These are phyloP conservation scores for Oryzias dopingdopingensis DNA, from an alignment of 2,797 vertebrate species.

Conservation along the genomic window DNA sequence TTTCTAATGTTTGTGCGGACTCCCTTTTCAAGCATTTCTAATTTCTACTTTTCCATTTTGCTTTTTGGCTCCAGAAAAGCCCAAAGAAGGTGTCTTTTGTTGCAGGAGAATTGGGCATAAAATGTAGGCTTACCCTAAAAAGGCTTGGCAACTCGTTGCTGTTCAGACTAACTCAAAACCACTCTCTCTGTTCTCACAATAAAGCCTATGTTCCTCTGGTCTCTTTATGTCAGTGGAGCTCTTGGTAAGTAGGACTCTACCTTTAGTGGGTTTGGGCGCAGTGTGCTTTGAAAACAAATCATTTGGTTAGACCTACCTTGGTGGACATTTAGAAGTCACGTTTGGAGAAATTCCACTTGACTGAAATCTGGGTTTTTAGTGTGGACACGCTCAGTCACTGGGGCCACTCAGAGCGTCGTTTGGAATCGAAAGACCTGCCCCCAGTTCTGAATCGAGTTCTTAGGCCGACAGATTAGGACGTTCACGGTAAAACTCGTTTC, in stretches of 20 bases:
- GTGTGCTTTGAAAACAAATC: constrained; percentile 47
- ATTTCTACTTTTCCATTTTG: constrained; percentile 42
- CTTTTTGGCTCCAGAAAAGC: constrained; percentile 50
- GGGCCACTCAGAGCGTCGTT: constrained; percentile 18
- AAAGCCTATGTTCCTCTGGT: constrained; percentile 59
- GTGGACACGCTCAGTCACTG: constrained; percentile 7
- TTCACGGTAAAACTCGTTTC: constrained; percentile 22
- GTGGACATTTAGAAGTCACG: constrained; percentile 45
- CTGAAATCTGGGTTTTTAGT: constrained; percentile 38
- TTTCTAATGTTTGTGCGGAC: constrained; percentile 25
- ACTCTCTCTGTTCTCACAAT: constrained; percentile 57
- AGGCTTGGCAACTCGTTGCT: constrained; percentile 34
- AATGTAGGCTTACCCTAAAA: constrained; percentile 32
- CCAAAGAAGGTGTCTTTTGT: constrained; percentile 44
- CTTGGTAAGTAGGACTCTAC: constrained; percentile 43
- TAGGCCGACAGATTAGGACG: constrained; percentile 21
- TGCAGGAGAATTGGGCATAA: constrained; percentile 50
- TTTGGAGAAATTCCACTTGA: constrained; percentile 39
- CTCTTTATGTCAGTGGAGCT: constrained; percentile 48
- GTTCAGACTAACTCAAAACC: constrained; percentile 53
- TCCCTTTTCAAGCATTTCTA: constrained; percentile 41
- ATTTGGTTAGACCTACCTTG: constrained; percentile 31
- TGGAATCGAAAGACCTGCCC: constrained; percentile 28
- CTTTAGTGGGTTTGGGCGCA: constrained; percentile 39
- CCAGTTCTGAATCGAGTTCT: constrained; percentile 24